phyloP scores from a whole-genome alignment of 2,888 invertebrate species.

The Melikaiella ostensackeni region DNA sequence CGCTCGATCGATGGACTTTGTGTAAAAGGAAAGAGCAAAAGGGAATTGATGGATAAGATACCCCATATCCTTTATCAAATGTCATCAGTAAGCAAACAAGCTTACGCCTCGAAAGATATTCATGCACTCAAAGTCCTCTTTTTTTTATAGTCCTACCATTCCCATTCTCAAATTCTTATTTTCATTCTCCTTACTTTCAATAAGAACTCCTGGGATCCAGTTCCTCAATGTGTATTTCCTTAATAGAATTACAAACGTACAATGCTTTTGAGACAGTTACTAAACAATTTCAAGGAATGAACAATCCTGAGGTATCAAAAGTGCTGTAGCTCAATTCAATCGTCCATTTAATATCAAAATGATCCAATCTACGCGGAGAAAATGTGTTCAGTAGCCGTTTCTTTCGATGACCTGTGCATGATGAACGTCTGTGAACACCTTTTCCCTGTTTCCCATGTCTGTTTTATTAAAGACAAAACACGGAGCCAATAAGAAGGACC shows the following conservation, averaged over 20 bases:
- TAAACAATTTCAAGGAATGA: no score
- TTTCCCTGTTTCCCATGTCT: not conserved
- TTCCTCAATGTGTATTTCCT: not conserved
- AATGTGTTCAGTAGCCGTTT: no score
- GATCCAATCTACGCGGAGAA: no score
- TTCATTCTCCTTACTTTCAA: not conserved
- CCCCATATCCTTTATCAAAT: constrained; percentile 40
- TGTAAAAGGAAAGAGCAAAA: constrained; percentile 26
- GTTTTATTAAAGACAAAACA: constrained; percentile 18
- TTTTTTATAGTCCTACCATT: not conserved
- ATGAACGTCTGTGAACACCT: no score
- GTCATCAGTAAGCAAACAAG: constrained; percentile 1
- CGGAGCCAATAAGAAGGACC: constrained; percentile 12
- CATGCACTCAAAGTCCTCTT: constrained; percentile 1
- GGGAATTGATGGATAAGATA: constrained; percentile 11
- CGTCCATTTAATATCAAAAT: no score
- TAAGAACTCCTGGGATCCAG: not conserved
- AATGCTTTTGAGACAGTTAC: no score
- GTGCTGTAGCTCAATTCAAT: no score
- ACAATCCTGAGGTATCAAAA: no score
- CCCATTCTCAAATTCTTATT: not conserved
- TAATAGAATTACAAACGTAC: no score
- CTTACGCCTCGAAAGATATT: constrained; percentile 2
- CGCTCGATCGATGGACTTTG: constrained; percentile 57
- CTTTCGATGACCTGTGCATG: no score